These are phyloP conservation scores for Papilio dardanus DNA, from an alignment of 1,140 invertebrate genomes.

Conservation along the genomic window DNA sequence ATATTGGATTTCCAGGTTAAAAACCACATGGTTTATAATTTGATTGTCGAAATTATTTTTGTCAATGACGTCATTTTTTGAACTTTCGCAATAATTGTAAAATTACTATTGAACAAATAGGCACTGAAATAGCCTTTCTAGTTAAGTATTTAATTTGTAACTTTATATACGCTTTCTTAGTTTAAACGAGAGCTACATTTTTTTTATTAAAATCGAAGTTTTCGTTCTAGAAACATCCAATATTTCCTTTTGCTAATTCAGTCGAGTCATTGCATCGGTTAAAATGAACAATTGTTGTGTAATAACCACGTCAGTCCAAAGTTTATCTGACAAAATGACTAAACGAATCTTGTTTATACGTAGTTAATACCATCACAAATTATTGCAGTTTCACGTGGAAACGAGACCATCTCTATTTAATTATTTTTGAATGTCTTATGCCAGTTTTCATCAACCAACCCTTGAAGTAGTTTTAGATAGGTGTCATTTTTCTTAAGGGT, in stretches of 20 bases:
- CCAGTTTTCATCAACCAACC: too few species aligned
- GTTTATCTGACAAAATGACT: conserved; percentile 21
- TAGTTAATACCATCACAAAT: too few species aligned
- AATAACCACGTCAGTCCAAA: conserved; percentile 3
- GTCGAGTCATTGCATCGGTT: not conserved
- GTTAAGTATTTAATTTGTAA: not conserved
- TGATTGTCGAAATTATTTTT: not conserved
- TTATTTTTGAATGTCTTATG: too few species aligned
- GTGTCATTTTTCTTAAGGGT: too few species aligned
- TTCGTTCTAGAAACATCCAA: not conserved
- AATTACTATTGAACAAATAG: too few species aligned
- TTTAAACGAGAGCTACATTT: not conserved
- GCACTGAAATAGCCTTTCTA: too few species aligned
- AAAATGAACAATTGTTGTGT: not conserved
- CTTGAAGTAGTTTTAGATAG: too few species aligned
- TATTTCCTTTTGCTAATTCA: not conserved
- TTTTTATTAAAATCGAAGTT: not conserved
- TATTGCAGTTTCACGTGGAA: too few species aligned
- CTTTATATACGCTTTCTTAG: not conserved
- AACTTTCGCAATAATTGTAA: too few species aligned
- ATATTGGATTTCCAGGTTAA: not conserved
- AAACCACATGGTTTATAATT: not conserved
- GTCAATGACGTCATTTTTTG: not conserved
- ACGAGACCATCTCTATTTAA: too few species aligned
- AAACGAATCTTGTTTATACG: not conserved